Evolutionary conservation across 35 echinoderm and acorn worm genomes (phyloP).

Genomic region (Chiridota heheva): DNA sequence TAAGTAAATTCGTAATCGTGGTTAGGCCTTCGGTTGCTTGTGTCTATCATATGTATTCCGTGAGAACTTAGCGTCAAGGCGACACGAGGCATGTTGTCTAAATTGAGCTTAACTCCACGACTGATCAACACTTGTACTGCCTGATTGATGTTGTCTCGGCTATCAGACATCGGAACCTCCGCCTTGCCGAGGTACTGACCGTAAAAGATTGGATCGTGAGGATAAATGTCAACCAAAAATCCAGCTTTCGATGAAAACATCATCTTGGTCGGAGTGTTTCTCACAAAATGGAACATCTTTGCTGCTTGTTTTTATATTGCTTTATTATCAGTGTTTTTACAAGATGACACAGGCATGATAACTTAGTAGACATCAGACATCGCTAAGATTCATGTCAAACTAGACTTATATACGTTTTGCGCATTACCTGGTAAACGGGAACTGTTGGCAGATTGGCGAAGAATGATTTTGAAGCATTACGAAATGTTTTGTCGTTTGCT

Average conservation of each 20-base stretch:
- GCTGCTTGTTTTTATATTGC: no score
- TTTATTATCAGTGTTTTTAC: no score
- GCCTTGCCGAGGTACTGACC: conserved; percentile 36
- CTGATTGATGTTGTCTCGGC: conserved; percentile 9
- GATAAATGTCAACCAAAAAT: conserved; percentile 28
- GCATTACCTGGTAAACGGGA: no score
- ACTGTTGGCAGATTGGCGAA: no score
- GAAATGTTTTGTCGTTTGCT: no score
- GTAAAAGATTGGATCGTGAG: conserved; percentile 28
- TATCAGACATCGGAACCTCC: conserved; percentile 13
- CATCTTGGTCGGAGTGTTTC: conserved; percentile 25
- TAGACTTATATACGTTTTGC: no score
- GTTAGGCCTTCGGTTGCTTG: conserved; percentile 22
- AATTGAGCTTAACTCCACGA: conserved; percentile 32
- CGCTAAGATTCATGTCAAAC: no score
- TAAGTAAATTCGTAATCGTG: conserved; percentile 42
- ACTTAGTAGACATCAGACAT: no score
- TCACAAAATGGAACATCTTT: no score
- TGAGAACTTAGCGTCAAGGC: conserved; percentile 37
- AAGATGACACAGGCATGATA: no score
- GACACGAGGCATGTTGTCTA: conserved; percentile 48
- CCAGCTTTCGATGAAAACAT: conserved; percentile 8
- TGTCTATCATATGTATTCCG: conserved; percentile 49
- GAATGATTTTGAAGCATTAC: no score
- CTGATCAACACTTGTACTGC: conserved; percentile 17